Evolutionary conservation across 2,113 vertebrate genomes (phyloP).

Genomic region (Sinocyclocheilus grahami): DNA sequence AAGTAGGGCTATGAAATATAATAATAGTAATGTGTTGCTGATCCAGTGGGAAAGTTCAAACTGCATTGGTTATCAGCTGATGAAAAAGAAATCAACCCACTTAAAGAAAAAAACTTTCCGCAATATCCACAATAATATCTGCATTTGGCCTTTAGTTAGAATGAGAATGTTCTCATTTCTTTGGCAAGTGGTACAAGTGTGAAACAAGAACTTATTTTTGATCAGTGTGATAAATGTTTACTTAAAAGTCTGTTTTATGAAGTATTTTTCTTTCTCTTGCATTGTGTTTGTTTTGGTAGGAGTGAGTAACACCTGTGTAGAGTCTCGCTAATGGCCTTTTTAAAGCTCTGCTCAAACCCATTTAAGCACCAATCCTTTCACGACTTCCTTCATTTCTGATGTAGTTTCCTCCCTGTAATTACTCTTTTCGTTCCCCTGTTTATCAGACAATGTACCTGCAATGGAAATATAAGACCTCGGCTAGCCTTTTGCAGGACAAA

Average conservation of each 20-base stretch:
- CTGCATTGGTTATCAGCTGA: background rate
- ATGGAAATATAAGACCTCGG: constrained; percentile 80
- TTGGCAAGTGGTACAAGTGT: constrained; percentile 22
- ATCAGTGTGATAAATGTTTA: background rate
- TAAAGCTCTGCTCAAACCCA: constrained; percentile 80
- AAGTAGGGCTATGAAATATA: too few relatives aligned
- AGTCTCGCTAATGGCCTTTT: constrained; percentile 77
- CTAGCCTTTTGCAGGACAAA: constrained; percentile 79
- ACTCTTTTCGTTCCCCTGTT: constrained; percentile 75
- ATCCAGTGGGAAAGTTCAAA: too few relatives aligned
- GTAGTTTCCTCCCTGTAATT: constrained; percentile 81
- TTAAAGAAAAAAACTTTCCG: background rate
- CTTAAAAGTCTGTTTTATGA: constrained; percentile 25
- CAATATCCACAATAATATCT: background rate
- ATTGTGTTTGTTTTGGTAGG: constrained; percentile 66
- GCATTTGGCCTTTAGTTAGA: background rate
- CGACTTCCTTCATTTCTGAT: constrained; percentile 84
- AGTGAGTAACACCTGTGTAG: constrained; percentile 75
- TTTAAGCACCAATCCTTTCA: constrained; percentile 79
- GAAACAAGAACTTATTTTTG: constrained; percentile 65
- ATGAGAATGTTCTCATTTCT: background rate
- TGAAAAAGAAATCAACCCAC: too few relatives aligned
- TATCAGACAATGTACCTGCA: constrained; percentile 80
- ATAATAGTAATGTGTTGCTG: too few relatives aligned
- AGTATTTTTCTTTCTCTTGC: constrained; percentile 58